These are phyloP conservation scores for Sceliomorpha sp. DNA, from an alignment of 2,888 invertebrate species.

Conservation along the genomic window DNA sequence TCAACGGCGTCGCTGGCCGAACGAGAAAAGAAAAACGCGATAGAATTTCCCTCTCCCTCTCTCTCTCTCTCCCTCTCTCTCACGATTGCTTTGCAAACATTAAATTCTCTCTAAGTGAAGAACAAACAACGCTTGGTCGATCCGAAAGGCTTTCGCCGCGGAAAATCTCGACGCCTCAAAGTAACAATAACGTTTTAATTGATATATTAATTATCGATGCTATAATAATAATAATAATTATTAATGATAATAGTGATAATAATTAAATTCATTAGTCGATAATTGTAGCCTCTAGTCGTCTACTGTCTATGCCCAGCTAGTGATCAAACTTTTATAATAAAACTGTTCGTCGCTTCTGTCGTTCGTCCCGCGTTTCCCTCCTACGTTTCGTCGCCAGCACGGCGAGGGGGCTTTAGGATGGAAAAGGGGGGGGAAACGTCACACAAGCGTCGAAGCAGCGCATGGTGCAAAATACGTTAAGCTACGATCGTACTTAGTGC, in stretches of 20 bases:
- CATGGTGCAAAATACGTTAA: conserved; percentile 77
- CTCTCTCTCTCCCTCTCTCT: neutral
- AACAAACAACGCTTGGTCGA: conserved; percentile 47
- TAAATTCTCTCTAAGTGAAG: conserved; percentile 43
- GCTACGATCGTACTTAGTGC: conserved; percentile 74
- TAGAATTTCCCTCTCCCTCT: too few species aligned
- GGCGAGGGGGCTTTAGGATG: too few species aligned
- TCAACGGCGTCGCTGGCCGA: too few species aligned
- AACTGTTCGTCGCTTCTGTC: too few species aligned
- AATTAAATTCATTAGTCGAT: conserved; percentile 69
- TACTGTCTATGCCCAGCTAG: conserved; percentile 75
- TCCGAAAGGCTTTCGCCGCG: conserved; percentile 46
- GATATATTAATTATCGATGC: conserved; percentile 33
- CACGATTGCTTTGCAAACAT: conserved; percentile 7
- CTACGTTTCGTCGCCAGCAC: too few species aligned
- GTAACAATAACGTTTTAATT: conserved; percentile 40
- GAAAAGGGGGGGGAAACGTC: too few species aligned
- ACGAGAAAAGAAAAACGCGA: too few species aligned
- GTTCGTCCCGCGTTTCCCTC: conserved; percentile 1
- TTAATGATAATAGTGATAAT: conserved; percentile 68
- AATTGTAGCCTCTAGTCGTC: conserved; percentile 79
- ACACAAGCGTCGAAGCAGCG: conserved; percentile 62
- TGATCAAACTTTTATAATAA: conserved; percentile 65
- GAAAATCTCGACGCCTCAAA: conserved; percentile 40
- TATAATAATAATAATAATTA: conserved; percentile 58